Evolutionary conservation across 1,140 invertebrate genomes (phyloP), one percentile per base, ranked within the genome.

Genomic region (Rhysida immarginata): DNA sequence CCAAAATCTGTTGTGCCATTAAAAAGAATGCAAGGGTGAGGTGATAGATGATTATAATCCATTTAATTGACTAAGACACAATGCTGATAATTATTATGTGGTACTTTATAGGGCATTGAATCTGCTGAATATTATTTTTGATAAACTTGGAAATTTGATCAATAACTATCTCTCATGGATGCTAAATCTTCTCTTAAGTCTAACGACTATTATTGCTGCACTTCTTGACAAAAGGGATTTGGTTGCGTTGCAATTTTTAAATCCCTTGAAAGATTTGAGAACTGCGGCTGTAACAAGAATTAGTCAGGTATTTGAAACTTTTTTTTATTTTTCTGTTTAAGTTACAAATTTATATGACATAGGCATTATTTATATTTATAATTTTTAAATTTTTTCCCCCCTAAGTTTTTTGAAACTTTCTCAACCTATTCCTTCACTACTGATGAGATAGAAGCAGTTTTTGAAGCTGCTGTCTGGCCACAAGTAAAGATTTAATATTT

Each of bases 121-220:
- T 69, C 73, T 90, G 2, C 71, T 93, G 42, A 79, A 81, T 42
- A 78, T 85, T 18, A 79, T 93, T 21, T 77, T 88, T n/a, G 81
- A 88, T 67, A 83, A 93, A 68, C 84, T 93, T 65, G 86, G 86
- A 0, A 82, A 82, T 14, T 76, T 83, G 49, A 78, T 90, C 69
- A 69, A 78, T 1, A 66, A 75, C 46, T 71, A 87, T 25, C 67
- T 90, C n/a, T 74, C 75, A 0, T 78, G 79, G 50, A 68, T 94
- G 11, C 63, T 92, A 0, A 80, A 82, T 58, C 71, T 92, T 25
- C 68, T 91, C 5, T 65, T 88, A 2, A 80, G 82, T 35, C 76
- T 88, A 43, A 76, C 80, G 24, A 74, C 79, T 1, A 77, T 80
- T 26, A 65, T 81, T 13, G 75, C 74, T 43, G 72, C 71, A 29